A percentile compares a stretch with the other conserved stretches of the same genome.
Evolutionary conservation across 2,113 vertebrate species (phyloP).

Genomic region (Paratilapia polleni): DNA sequence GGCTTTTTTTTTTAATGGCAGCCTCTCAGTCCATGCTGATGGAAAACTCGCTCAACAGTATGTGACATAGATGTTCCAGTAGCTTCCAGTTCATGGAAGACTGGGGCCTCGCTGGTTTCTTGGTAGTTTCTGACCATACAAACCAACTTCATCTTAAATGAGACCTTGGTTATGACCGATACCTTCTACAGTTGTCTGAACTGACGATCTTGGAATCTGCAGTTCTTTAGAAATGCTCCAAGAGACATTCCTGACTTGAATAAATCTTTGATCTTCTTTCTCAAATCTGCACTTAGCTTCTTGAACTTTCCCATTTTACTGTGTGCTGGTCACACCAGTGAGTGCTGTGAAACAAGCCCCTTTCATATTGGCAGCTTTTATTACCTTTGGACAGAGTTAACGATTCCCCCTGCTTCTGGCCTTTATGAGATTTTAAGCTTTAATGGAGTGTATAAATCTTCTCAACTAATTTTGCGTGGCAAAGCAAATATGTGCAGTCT

Average conservation of each 20-base stretch:
- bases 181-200: neutral
- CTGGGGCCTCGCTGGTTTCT: neutral
- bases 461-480: conserved; percentile 2
- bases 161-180: neutral
- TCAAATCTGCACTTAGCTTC: neutral
- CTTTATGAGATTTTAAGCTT: conserved; percentile 4
- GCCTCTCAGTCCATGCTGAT: neutral
- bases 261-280: neutral
- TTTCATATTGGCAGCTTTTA: neutral
- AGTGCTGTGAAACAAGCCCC: neutral
- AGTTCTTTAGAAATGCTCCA: neutral
- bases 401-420: neutral
- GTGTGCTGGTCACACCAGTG: neutral
- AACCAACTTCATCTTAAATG: neutral
- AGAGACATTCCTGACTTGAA: neutral
- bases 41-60: neutral
- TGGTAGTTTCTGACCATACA: neutral
- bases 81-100: neutral
- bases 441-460: conserved; percentile 10
- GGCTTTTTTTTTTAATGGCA: neutral
- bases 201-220: neutral
- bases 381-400: neutral
- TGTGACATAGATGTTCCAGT: too few species aligned
- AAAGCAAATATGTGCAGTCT: conserved; percentile 6
- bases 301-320: neutral